Conservation (phyloP, 2,888 invertebrate genomes). For the Chymomyza caudatula region DNA sequence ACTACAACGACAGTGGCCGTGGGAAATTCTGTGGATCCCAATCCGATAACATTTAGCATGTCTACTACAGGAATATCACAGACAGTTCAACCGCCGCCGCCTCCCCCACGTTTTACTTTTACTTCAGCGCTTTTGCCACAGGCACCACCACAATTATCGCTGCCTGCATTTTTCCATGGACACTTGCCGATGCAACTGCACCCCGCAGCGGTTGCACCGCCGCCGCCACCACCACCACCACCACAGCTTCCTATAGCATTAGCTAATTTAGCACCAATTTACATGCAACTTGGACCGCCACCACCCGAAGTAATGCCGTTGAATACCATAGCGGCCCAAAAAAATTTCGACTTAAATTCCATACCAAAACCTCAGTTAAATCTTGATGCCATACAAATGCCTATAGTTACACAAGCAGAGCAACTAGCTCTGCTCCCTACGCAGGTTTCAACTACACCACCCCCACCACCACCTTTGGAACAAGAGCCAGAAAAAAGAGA, state of each 20-base stretch:
- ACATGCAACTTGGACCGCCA: conserved; percentile 76
- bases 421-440: conserved; percentile 46
- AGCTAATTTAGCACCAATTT: conserved; percentile 74
- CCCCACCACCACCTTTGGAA: conserved; percentile 46
- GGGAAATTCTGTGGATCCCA: conserved; percentile 29
- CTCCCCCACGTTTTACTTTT: conserved; percentile 57
- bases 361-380: conserved; percentile 82
- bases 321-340: conserved; percentile 82
- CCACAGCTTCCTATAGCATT: conserved; percentile 64
- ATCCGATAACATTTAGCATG: conserved; percentile 49
- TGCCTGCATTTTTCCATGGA: conserved; percentile 58
- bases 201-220: conserved; percentile 62
- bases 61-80: conserved; percentile 34
- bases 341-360: conserved; percentile 81
- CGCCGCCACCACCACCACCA: conserved; percentile 70
- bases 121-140: conserved; percentile 55
- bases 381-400: conserved; percentile 81
- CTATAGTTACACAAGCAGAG: conserved; percentile 58
- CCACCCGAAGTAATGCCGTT: conserved; percentile 81
- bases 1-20: conserved; percentile 40
- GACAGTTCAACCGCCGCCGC: conserved; percentile 51
- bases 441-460: conserved; percentile 47
- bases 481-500: conserved; percentile 28
- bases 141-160: conserved; percentile 68
- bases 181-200: conserved; percentile 75